Conservation (phyloP, 2,797 vertebrate species). For the Arrhamphus sclerolepis region DNA sequence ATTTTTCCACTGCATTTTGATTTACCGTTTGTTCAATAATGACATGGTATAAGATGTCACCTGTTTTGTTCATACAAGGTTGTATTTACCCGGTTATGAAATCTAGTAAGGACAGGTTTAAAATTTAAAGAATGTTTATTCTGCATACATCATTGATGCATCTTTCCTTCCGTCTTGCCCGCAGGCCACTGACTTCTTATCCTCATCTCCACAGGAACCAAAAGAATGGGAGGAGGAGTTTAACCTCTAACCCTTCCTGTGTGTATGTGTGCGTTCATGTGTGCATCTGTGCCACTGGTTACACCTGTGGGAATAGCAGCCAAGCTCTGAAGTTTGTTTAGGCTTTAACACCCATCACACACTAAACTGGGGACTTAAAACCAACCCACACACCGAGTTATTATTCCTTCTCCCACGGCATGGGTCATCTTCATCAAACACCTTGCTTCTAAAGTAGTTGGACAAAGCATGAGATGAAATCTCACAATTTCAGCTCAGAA, state of each 20-base stretch:
- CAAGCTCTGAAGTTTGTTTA: constrained; percentile 74
- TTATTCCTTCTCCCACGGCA: constrained; percentile 30
- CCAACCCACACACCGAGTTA: constrained; percentile 36
- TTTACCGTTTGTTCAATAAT: too few species aligned
- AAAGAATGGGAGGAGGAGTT: constrained; percentile 56
- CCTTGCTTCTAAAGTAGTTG: constrained; percentile 22
- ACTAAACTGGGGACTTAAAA: constrained; percentile 38
- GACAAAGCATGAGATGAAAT: too few species aligned
- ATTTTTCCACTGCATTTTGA: too few species aligned
- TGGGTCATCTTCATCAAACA: constrained; percentile 24
- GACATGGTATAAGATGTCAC: too few species aligned
- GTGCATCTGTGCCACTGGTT: constrained; percentile 56
- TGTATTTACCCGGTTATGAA: too few species aligned
- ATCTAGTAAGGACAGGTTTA: too few species aligned
- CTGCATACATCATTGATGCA: too few species aligned
- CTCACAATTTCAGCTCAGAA: too few species aligned
- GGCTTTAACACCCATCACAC: constrained; percentile 61
- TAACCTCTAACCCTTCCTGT: constrained; percentile 69
- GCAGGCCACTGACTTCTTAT: constrained; percentile 62
- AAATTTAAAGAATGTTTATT: too few species aligned
- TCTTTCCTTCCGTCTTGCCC: constrained; percentile 25
- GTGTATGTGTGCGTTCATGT: constrained; percentile 40
- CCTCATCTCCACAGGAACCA: constrained; percentile 79
- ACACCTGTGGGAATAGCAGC: constrained; percentile 69
- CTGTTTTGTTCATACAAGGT: too few species aligned